Evolutionary conservation across 2,888 invertebrate species (phyloP).

Genomic region (Drosophila hamatofila): DNA sequence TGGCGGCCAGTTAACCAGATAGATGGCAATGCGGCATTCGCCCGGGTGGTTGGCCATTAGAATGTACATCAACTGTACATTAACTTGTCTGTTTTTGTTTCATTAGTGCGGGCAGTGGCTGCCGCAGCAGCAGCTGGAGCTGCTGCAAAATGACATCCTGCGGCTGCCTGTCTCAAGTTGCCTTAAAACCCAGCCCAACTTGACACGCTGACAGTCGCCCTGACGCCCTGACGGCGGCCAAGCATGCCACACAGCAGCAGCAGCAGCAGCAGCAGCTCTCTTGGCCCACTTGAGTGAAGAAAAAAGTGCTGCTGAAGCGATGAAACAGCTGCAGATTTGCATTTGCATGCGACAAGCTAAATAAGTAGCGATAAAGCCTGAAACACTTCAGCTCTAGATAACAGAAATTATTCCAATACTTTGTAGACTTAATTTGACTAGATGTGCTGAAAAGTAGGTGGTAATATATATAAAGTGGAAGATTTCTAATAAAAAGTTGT

Average conservation of each 20-base stretch:
- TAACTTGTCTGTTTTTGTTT: slow-evolving; percentile 81
- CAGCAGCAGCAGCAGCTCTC: background rate
- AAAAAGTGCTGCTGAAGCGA: background rate
- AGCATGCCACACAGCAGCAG: slow-evolving; percentile 11
- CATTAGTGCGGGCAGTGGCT: slow-evolving; percentile 63
- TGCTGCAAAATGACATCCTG: slow-evolving; percentile 52
- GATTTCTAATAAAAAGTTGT: background rate
- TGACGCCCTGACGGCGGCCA: background rate
- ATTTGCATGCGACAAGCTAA: slow-evolving; percentile 54
- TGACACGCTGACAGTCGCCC: slow-evolving; percentile 59
- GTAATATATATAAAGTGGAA: background rate
- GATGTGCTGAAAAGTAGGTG: background rate
- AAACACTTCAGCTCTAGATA: slow-evolving; percentile 39
- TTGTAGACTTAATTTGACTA: background rate
- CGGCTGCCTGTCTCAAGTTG: slow-evolving; percentile 68
- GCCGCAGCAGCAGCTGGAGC: slow-evolving; percentile 45
- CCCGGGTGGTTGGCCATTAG: slow-evolving; percentile 61
- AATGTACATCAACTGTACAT: slow-evolving; percentile 79
- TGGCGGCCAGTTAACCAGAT: slow-evolving; percentile 36
- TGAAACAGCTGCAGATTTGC: slow-evolving; percentile 53
- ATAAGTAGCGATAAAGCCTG: slow-evolving; percentile 38
- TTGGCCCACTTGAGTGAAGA: slow-evolving; percentile 2
- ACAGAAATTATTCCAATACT: background rate
- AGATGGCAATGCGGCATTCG: background rate
- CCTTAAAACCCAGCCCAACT: slow-evolving; percentile 60